phyloP scores from a whole-genome alignment of 2,888 invertebrate species.

The Erebia ligea region DNA sequence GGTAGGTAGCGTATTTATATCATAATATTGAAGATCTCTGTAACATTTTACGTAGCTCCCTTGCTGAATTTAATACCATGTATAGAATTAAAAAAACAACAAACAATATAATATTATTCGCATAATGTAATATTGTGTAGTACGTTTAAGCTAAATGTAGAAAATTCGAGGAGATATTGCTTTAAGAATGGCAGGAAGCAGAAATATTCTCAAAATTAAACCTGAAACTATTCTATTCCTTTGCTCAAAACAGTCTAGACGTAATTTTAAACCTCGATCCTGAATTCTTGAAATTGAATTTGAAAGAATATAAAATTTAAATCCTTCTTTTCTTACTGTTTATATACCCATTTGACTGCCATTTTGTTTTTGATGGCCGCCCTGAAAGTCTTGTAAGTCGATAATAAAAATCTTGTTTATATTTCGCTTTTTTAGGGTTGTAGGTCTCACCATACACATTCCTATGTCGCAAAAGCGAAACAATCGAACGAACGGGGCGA shows the following conservation, averaged over 20 bases:
- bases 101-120: too few relatives aligned
- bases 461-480: not conserved
- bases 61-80: too few relatives aligned
- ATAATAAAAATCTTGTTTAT: not conserved
- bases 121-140: too few relatives aligned
- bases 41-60: too few relatives aligned
- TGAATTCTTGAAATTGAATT: not conserved
- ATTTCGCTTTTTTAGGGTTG: not conserved
- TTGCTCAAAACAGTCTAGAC: not conserved
- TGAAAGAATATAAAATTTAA: not conserved
- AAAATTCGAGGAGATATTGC: too few relatives aligned
- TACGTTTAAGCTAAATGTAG: too few relatives aligned
- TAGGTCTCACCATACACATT: not conserved
- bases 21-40: too few relatives aligned
- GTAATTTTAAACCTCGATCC: not conserved
- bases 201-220: not conserved
- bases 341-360: not conserved
- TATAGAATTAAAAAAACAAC: too few relatives aligned
- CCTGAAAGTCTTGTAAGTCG: not conserved
- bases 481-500: too few relatives aligned
- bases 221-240: not conserved
- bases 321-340: not conserved
- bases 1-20: too few relatives aligned
- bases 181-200: too few relatives aligned
- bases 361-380: constrained; percentile 1